Conservation (phyloP, 2,113 vertebrate genomes). For the Cyphomyrus discorhynchus region DNA sequence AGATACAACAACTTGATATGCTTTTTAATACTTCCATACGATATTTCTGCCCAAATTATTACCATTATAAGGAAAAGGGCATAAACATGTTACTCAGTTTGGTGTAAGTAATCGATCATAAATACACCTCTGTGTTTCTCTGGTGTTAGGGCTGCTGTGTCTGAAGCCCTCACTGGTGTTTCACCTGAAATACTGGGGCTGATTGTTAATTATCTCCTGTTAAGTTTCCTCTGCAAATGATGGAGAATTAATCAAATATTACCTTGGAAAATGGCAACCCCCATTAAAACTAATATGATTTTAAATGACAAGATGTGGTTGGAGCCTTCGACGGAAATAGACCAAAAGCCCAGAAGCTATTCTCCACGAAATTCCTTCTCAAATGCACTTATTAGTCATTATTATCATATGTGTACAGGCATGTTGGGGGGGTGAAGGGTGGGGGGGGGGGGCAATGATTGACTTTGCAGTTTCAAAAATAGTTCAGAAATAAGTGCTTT, state of each 20-base stretch:
- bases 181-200: conserved; percentile 27
- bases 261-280: conserved; percentile 30
- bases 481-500: conserved; percentile 20
- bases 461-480: conserved; percentile 22
- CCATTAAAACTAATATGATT: conserved; percentile 32
- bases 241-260: conserved; percentile 40
- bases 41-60: not conserved
- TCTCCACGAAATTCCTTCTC: conserved; percentile 35
- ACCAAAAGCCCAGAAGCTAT: conserved; percentile 28
- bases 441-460: not conserved
- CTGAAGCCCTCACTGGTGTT: conserved; percentile 4
- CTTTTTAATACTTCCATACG: not conserved
- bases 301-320: conserved; percentile 28
- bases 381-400: conserved; percentile 33
- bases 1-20: not conserved
- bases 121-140: not conserved
- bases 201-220: conserved; percentile 33
- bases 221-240: conserved; percentile 28
- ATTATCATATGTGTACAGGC: conserved; percentile 31
- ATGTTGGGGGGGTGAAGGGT: conserved; percentile 10
- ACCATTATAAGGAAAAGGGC: conserved; percentile 20
- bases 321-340: conserved; percentile 10
- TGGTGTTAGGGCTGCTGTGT: not conserved
- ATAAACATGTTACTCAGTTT: conserved; percentile 17
- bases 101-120: not conserved